These are phyloP conservation scores for Hyposoter dolosus DNA, from an alignment of 2,888 invertebrate species.

Conservation along the genomic window DNA sequence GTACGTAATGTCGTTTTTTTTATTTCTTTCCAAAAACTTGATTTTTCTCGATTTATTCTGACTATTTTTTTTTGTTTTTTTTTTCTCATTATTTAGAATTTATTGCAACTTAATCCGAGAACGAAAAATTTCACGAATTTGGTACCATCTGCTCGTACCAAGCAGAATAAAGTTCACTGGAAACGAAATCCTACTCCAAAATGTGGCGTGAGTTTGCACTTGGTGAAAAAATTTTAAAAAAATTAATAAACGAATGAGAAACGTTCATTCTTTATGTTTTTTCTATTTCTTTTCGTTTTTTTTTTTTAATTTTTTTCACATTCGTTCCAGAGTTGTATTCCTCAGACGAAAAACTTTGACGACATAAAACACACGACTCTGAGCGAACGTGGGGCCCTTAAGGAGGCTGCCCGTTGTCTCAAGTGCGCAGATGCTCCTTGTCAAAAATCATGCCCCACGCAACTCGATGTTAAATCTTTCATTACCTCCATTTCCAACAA, in stretches of 20 bases:
- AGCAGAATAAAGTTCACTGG: conserved; percentile 96
- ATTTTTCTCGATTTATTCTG: background rate
- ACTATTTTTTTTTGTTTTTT: background rate
- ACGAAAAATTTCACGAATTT: conserved; percentile 91
- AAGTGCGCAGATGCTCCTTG: conserved; percentile 99
- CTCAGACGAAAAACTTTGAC: conserved; percentile 95
- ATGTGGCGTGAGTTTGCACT: conserved; percentile 88
- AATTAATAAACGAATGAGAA: background rate
- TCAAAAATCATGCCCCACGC: conserved; percentile 99
- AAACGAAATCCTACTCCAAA: conserved; percentile 95
- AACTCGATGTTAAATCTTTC: conserved; percentile 98
- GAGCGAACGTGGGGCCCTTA: conserved; percentile 97
- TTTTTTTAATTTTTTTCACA: too few species aligned
- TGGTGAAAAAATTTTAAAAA: background rate
- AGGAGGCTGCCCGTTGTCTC: conserved; percentile 94
- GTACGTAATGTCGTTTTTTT: conserved; percentile 85
- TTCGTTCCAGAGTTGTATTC: conserved; percentile 88
- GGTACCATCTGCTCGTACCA: conserved; percentile 94
- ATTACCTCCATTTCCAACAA: conserved; percentile 98
- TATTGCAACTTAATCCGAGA: conserved; percentile 94
- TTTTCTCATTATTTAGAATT: conserved; percentile 88
- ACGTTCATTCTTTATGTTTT: background rate
- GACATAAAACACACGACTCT: conserved; percentile 99
- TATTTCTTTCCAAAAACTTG: background rate
- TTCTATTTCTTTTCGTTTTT: background rate